Evolutionary conservation across 2,797 vertebrate genomes (phyloP).

Genomic region (Micropoecilia bifurca): DNA sequence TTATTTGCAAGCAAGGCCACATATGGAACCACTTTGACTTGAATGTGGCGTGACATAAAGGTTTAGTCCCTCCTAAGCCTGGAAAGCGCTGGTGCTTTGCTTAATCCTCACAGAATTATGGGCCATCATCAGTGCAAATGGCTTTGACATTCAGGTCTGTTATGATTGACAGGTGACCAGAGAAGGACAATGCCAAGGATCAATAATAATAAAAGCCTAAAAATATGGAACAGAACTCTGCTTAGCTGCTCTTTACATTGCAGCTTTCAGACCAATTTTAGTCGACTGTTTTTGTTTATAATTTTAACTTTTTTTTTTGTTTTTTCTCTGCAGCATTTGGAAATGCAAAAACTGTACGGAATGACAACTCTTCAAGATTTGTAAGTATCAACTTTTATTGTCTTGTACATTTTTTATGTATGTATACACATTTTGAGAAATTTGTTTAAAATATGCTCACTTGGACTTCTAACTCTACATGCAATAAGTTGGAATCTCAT

Average conservation of each 20-base stretch:
- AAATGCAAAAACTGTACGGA: conserved; percentile 97
- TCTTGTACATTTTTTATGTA: background rate
- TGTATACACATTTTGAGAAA: background rate
- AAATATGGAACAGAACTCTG: conserved; percentile 6
- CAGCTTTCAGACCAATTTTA: background rate
- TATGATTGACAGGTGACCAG: conserved; percentile 53
- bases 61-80: conserved; percentile 54
- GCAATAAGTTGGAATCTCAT: background rate
- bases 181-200: conserved; percentile 19
- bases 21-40: conserved; percentile 45
- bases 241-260: background rate
- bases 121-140: conserved; percentile 67
- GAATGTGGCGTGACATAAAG: conserved; percentile 43
- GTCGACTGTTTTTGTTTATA: background rate
- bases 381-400: conserved; percentile 84
- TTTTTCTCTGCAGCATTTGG: conserved; percentile 88
- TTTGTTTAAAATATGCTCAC: background rate
- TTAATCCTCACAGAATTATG: conserved; percentile 71
- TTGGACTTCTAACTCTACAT: background rate
- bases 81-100: conserved; percentile 59
- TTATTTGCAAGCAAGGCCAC: conserved; percentile 25
- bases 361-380: conserved; percentile 99
- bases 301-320: background rate
- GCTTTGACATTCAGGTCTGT: conserved; percentile 34
- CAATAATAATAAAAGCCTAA: conserved; percentile 3